These are phyloP conservation scores for Sylvia borin DNA, from an alignment of 2,797 vertebrate species.

Conservation along the genomic window DNA sequence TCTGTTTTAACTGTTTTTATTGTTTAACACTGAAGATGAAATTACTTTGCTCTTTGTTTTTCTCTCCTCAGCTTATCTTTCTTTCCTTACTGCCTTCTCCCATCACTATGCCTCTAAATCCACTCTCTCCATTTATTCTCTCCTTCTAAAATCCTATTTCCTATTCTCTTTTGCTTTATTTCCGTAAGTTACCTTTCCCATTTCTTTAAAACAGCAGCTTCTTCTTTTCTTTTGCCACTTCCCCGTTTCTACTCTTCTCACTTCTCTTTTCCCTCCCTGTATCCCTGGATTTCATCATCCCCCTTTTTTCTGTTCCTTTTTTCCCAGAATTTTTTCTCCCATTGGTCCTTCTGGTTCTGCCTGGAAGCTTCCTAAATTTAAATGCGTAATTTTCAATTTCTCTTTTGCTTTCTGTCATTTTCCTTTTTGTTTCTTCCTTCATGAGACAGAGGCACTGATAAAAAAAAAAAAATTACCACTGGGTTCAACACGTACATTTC, in stretches of 20 bases:
- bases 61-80: background rate
- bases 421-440: background rate
- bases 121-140: background rate
- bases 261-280: slow-evolving; percentile 2
- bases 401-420: background rate
- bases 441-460: background rate
- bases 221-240: slow-evolving; percentile 18
- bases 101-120: background rate
- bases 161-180: background rate
- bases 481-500: background rate
- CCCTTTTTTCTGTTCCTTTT: slow-evolving; percentile 43
- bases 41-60: background rate
- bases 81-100: background rate
- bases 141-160: background rate
- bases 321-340: background rate
- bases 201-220: slow-evolving; percentile 25
- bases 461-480: background rate
- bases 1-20: background rate
- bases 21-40: background rate
- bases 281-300: background rate
- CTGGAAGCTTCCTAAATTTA: background rate
- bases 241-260: background rate
- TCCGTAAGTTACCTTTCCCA: background rate
- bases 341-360: background rate
- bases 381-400: background rate